Conservation (phyloP, 2,888 invertebrate genomes). For the Helicoverpa assulta region DNA sequence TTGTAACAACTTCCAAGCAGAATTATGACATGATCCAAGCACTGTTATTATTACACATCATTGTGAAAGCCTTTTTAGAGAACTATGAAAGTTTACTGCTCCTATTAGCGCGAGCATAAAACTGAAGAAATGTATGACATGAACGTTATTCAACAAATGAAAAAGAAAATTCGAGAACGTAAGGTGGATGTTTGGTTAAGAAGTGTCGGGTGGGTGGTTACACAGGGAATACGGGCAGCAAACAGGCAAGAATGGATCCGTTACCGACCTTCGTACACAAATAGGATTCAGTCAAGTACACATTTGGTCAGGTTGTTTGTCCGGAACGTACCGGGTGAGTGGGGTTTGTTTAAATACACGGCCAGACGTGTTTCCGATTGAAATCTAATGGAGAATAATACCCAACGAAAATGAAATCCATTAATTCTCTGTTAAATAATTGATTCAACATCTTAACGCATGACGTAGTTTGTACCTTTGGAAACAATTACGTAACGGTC, state of each 20-base stretch:
- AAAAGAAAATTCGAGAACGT: conserved; percentile 7
- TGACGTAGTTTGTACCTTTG: too few species aligned
- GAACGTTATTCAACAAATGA: conserved; percentile 18
- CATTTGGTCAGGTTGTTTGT: conserved; percentile 51
- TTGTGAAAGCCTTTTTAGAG: conserved; percentile 53
- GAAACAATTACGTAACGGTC: too few species aligned
- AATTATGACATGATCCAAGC: conserved; percentile 47
- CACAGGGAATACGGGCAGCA: conserved; percentile 41
- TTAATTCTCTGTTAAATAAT: conserved; percentile 10
- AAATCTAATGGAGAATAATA: conserved; percentile 32
- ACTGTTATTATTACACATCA: conserved; percentile 44
- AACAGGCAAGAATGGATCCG: conserved; percentile 43
- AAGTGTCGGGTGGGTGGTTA: conserved; percentile 12
- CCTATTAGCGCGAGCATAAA: conserved; percentile 51
- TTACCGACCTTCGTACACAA: conserved; percentile 45
- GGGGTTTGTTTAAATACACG: conserved; percentile 32
- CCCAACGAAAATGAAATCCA: conserved; percentile 5
- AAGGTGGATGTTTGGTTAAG: conserved; percentile 7
- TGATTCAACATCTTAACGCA: conserved; percentile 1
- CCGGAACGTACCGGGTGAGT: conserved; percentile 33
- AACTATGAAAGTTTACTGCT: conserved; percentile 53
- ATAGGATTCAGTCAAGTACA: conserved; percentile 53
- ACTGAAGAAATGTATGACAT: conserved; percentile 30
- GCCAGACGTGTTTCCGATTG: conserved; percentile 39
- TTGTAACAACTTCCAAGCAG: conserved; percentile 36